Evolutionary conservation across 2,888 invertebrate genomes (phyloP).

Genomic region (Chalcosyrphus nemorum): DNA sequence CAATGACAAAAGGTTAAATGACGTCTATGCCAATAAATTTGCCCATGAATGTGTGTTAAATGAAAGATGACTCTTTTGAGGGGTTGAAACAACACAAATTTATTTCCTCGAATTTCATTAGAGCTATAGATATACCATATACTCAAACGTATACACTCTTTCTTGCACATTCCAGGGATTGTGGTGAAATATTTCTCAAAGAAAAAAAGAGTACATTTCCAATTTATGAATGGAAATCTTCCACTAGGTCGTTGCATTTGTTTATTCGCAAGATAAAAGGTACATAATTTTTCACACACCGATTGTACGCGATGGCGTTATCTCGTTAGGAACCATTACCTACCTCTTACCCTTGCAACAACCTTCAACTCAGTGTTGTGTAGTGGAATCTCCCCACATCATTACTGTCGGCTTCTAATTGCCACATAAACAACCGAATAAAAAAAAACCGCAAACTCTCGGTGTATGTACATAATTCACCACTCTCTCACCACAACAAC

Average conservation of each 20-base stretch:
- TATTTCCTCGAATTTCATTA: not conserved
- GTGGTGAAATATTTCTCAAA: not conserved
- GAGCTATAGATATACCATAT: not conserved
- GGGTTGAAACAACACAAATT: not conserved
- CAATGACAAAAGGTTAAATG: conserved; percentile 26
- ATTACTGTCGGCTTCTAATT: not conserved
- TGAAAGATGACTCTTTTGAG: not conserved
- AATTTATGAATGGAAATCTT: not conserved
- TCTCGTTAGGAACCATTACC: not conserved
- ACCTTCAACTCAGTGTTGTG: conserved; percentile 5
- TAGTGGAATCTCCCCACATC: conserved; percentile 23
- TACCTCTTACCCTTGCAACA: conserved; percentile 5
- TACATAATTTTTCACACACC: not conserved
- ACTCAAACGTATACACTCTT: not conserved
- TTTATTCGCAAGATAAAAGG: not conserved
- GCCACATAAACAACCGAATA: conserved; percentile 40
- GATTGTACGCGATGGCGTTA: not conserved
- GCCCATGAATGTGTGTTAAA: not conserved
- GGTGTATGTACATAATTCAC: not conserved
- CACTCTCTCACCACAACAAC: not conserved
- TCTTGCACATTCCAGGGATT: not conserved
- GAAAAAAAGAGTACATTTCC: not conserved
- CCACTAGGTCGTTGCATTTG: not conserved
- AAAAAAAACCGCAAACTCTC: conserved; percentile 14
- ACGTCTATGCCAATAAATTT: not conserved